phyloP scores from a whole-genome alignment of 2,888 invertebrate genomes.

The Eurois occulta region DNA sequence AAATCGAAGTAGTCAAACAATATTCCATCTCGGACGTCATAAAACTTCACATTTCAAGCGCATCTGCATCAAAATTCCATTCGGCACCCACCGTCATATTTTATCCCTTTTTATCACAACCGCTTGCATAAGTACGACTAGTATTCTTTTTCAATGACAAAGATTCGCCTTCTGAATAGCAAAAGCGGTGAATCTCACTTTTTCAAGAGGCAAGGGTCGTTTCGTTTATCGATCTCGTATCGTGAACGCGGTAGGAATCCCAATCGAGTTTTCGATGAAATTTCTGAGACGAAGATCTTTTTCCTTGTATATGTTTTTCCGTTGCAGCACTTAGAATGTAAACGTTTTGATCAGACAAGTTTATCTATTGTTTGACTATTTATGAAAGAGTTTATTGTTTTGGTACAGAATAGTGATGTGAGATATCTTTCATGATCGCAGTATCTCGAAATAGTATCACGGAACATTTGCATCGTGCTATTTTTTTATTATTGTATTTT shows the following conservation, averaged over 20 bases:
- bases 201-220: conserved; percentile 81
- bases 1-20: conserved; percentile 29
- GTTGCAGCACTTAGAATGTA: conserved; percentile 70
- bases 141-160: conserved; percentile 85
- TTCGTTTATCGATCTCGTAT: conserved; percentile 85
- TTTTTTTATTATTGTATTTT: too few relatives aligned
- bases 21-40: conserved; percentile 36
- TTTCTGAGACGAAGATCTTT: conserved; percentile 75
- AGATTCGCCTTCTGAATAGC: conserved; percentile 82
- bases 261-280: conserved; percentile 80
- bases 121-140: conserved; percentile 78
- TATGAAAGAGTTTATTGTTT: conserved; percentile 42
- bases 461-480: neutral
- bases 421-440: conserved; percentile 2
- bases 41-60: conserved; percentile 55
- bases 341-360: conserved; percentile 67
- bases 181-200: conserved; percentile 83
- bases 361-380: conserved; percentile 49
- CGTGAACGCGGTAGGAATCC: conserved; percentile 79
- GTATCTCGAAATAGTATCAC: conserved; percentile 7
- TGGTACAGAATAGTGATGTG: conserved; percentile 23
- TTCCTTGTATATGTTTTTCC: conserved; percentile 67
- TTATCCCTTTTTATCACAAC: conserved; percentile 81
- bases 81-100: conserved; percentile 68
- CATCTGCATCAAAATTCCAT: conserved; percentile 61